Percentiles rank a stretch among this genome's conserved stretches.
These are phyloP conservation scores for Merluccius polli DNA, from an alignment of 2,797 vertebrate genomes.

Conservation along the genomic window DNA sequence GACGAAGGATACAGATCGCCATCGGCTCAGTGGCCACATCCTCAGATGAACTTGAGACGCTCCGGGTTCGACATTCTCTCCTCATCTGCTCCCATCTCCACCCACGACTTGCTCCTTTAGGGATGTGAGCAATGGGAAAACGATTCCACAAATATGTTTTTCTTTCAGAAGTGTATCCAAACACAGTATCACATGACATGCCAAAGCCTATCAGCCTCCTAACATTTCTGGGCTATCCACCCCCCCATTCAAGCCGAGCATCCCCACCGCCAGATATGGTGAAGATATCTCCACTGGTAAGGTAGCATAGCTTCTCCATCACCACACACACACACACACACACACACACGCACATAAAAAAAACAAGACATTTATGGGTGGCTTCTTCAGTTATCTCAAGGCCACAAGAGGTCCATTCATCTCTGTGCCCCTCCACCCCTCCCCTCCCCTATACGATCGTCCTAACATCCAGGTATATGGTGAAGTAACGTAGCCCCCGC, in stretches of 20 bases:
- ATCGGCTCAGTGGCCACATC: neutral
- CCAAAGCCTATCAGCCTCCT: neutral
- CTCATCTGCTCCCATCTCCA: neutral
- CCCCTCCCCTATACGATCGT: neutral
- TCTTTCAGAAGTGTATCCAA: neutral
- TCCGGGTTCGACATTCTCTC: neutral
- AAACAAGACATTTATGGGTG: neutral
- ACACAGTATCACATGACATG: neutral
- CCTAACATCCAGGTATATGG: neutral
- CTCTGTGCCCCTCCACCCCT: neutral
- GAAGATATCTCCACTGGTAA: neutral
- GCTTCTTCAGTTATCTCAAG: slow-evolving; percentile 2
- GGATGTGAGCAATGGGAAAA: neutral
- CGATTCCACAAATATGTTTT: neutral
- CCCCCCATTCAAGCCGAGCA: neutral
- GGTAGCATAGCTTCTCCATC: too few species aligned
- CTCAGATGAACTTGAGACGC: neutral
- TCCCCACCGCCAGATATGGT: neutral
- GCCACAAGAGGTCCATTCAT: slow-evolving; percentile 11
- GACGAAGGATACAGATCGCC: neutral
- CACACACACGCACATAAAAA: neutral
- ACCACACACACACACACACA: neutral
- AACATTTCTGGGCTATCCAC: neutral
- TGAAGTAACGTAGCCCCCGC: slow-evolving; percentile 1
- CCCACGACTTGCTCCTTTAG: neutral